These are phyloP conservation scores for Arenaria interpres DNA, from an alignment of 2,113 vertebrate genomes.

Conservation along the genomic window DNA sequence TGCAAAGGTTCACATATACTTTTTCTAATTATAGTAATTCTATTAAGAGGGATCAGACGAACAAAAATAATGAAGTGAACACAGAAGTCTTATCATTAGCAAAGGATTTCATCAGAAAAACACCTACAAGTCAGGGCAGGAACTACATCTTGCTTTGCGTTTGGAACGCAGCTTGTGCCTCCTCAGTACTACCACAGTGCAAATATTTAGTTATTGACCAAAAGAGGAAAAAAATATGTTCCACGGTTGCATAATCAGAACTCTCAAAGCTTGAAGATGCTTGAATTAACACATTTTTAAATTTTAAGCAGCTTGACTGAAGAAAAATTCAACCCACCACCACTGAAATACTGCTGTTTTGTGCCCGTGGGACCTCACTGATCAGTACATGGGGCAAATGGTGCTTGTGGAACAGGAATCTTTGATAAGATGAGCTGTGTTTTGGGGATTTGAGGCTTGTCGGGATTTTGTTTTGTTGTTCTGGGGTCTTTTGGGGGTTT, in stretches of 20 bases:
- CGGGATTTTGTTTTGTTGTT: neutral
- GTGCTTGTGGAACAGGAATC: neutral
- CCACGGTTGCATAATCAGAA: neutral
- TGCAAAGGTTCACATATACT: neutral
- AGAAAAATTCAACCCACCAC: neutral
- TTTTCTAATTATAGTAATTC: neutral
- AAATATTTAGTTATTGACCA: constrained; percentile 26
- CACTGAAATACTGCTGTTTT: neutral
- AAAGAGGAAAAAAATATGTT: neutral
- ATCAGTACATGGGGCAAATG: neutral
- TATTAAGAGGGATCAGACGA: neutral
- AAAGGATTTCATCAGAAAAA: constrained; percentile 43
- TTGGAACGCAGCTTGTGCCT: neutral
- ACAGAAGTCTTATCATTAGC: constrained; percentile 30
- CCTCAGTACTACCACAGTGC: neutral
- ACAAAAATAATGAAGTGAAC: neutral
- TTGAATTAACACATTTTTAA: neutral
- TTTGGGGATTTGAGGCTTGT: neutral
- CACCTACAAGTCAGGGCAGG: constrained; percentile 42
- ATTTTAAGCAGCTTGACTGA: neutral
- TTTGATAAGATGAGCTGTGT: neutral
- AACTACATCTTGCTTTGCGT: neutral
- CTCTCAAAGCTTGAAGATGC: neutral
- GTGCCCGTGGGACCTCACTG: neutral
- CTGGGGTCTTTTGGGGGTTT: neutral